Conservation (phyloP, 2,888 invertebrate species). For the Nematopogon swammerdamellus region DNA sequence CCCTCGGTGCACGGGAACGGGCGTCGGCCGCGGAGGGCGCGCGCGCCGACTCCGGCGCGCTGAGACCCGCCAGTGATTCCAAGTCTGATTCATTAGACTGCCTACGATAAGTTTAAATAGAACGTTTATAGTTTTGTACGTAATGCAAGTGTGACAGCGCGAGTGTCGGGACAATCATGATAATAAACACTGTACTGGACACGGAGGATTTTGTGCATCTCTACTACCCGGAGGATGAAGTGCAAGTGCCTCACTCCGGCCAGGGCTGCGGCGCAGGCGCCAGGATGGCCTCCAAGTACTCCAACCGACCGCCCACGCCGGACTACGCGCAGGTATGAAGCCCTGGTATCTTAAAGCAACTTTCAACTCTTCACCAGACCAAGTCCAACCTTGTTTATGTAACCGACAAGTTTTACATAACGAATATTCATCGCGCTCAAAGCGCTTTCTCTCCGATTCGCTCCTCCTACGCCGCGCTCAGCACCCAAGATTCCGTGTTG, state of each 20-base stretch:
- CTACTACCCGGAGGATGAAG: constrained; percentile 48
- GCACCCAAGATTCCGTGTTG: too few species aligned
- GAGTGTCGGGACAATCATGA: constrained; percentile 25
- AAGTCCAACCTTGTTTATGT: background rate
- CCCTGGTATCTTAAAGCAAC: constrained; percentile 2
- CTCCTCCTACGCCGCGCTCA: too few species aligned
- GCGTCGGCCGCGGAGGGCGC: too few species aligned
- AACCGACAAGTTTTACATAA: too few species aligned
- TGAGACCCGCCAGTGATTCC: constrained; percentile 16
- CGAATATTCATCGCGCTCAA: too few species aligned
- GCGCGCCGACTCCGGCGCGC: too few species aligned
- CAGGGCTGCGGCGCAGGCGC: constrained; percentile 48
- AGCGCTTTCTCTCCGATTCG: too few species aligned
- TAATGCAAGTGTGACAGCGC: constrained; percentile 17
- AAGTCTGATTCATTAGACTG: constrained; percentile 28
- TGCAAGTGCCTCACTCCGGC: constrained; percentile 16
- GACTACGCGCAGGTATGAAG: constrained; percentile 35
- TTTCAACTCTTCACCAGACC: background rate
- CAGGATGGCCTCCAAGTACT: constrained; percentile 45
- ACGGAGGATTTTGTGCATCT: constrained; percentile 55
- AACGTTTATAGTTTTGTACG: constrained; percentile 26
- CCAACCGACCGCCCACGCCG: constrained; percentile 39
- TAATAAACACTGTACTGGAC: constrained; percentile 53
- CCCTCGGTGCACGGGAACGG: too few species aligned
- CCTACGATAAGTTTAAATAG: too few species aligned